A percentile compares a stretch with the other conserved stretches of the same genome.
Conservation (phyloP, 1,140 invertebrate species). For the Aphaenogaster rudis region DNA sequence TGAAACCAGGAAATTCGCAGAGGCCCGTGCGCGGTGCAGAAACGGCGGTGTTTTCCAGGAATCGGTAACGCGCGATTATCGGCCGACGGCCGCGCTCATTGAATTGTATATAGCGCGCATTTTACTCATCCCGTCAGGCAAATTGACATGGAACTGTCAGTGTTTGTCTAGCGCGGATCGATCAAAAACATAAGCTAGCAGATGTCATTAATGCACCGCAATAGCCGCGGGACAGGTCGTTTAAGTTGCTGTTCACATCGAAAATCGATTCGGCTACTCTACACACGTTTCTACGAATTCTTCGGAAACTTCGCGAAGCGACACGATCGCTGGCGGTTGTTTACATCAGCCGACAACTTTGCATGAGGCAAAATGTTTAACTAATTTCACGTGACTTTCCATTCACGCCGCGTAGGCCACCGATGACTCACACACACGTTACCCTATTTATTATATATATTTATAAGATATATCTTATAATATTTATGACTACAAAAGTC, state of each 20-base stretch:
- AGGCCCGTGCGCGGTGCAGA: background rate
- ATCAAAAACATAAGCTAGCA: background rate
- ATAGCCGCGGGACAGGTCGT: background rate
- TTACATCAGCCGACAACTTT: background rate
- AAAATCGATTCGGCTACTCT: background rate
- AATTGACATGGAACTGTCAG: constrained; percentile 7
- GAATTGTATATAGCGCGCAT: background rate
- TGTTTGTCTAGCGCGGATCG: background rate
- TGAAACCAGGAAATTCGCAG: constrained; percentile 37
- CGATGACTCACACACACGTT: no score
- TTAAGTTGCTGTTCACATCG: background rate
- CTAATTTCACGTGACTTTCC: no score
- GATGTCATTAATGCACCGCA: background rate
- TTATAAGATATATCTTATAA: no score
- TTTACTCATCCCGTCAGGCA: background rate
- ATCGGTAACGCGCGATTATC: constrained; percentile 31
- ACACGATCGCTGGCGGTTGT: background rate
- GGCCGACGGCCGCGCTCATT: background rate
- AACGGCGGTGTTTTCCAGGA: constrained; percentile 27
- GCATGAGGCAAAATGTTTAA: background rate
- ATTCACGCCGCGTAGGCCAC: no score
- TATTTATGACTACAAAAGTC: no score
- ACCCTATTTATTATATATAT: no score
- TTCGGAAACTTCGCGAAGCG: background rate
- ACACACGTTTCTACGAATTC: background rate